Conservation (phyloP, 2,113 vertebrate genomes). For the Xenopus borealis region DNA sequence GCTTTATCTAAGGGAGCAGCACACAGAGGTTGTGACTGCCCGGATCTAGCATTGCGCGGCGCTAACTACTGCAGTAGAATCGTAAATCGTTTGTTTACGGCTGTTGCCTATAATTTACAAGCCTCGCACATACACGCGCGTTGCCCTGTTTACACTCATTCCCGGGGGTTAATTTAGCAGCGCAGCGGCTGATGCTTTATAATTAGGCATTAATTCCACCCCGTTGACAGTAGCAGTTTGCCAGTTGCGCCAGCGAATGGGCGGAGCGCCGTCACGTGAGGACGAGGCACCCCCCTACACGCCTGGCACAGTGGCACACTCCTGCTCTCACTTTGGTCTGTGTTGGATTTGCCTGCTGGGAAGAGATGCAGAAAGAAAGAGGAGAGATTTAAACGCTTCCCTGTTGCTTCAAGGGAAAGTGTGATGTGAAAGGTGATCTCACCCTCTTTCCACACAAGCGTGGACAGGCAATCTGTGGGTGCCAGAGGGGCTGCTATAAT, state of each 20-base stretch:
- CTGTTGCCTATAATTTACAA: constrained; percentile 22
- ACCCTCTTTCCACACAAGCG: no score
- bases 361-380: background rate
- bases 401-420: no score
- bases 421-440: no score
- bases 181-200: constrained; percentile 16
- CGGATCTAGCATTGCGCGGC: no score
- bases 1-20: no score
- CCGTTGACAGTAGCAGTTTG: constrained; percentile 20
- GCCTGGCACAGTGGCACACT: constrained; percentile 1
- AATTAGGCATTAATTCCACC: constrained; percentile 25
- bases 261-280: background rate
- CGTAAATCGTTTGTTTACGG: constrained; percentile 16
- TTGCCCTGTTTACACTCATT: constrained; percentile 6
- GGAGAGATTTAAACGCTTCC: background rate
- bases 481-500: no score
- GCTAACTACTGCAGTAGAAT: background rate
- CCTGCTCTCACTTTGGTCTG: constrained; percentile 1
- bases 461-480: no score
- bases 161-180: constrained; percentile 18
- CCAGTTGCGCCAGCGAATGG: background rate
- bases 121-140: background rate
- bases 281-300: background rate
- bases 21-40: no score
- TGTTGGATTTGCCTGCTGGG: background rate